These are phyloP conservation scores for Phyllopteryx taeniolatus DNA, from an alignment of 2,113 vertebrate genomes.

Conservation along the genomic window DNA sequence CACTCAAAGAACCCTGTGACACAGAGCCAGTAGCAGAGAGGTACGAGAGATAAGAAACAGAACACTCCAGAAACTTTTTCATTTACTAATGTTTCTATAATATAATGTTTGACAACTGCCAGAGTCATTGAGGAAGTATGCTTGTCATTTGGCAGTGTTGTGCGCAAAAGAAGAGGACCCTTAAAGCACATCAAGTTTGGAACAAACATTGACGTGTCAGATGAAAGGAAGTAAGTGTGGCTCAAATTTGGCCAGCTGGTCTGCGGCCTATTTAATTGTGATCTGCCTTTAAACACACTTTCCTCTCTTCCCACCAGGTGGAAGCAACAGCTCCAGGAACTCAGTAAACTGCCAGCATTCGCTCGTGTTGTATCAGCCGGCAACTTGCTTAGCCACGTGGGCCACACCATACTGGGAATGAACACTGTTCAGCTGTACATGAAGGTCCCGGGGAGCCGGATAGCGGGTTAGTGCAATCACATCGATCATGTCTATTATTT, in stretches of 20 bases:
- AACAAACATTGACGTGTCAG: conserved; percentile 97
- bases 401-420: conserved; percentile 96
- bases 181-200: conserved; percentile 99
- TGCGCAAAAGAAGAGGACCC: conserved; percentile 86
- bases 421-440: conserved; percentile 98
- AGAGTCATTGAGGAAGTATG: background rate
- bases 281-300: background rate
- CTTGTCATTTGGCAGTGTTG: conserved; percentile 72
- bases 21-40: conserved; percentile 92
- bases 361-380: conserved; percentile 94
- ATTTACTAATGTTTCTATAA: background rate
- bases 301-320: conserved; percentile 74
- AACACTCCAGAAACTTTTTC: background rate
- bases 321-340: conserved; percentile 96
- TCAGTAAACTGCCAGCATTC: conserved; percentile 97
- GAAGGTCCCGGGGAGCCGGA: conserved; percentile 97
- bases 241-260: background rate
- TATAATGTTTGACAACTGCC: background rate
- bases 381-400: conserved; percentile 96
- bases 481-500: background rate
- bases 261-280: background rate
- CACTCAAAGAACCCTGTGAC: conserved; percentile 89
- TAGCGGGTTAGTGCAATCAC: conserved; percentile 75
- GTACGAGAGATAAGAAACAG: conserved; percentile 57
- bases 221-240: conserved; percentile 92